phyloP scores from a whole-genome alignment of 2,797 vertebrate genomes.

The Gymnocypris eckloni region DNA sequence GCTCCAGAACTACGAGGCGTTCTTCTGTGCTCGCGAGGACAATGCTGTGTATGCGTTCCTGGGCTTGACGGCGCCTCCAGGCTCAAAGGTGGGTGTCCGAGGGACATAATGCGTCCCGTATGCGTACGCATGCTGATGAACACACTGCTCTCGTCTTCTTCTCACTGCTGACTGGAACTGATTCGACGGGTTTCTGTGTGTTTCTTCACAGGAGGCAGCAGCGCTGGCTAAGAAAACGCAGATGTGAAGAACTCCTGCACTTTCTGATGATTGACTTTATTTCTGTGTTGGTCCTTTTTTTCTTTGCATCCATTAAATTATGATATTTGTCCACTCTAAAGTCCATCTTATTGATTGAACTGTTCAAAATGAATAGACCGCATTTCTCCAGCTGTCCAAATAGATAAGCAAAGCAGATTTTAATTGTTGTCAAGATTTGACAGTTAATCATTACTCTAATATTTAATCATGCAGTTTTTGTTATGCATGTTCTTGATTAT shows the following conservation, averaged over 20 bases:
- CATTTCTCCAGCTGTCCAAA: neutral
- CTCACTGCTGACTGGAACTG: too few species aligned
- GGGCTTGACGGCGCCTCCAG: slow-evolving; percentile 93
- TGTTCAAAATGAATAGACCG: neutral
- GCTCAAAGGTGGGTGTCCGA: slow-evolving; percentile 87
- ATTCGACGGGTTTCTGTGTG: too few species aligned
- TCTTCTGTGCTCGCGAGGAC: slow-evolving; percentile 96
- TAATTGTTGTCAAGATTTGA: neutral
- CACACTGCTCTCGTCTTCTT: slow-evolving; percentile 32
- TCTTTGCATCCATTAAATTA: neutral
- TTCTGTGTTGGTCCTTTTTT: neutral
- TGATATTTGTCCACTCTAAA: neutral
- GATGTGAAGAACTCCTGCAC: slow-evolving; percentile 65
- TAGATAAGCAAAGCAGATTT: neutral
- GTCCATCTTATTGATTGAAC: neutral
- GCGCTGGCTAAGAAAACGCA: slow-evolving; percentile 85
- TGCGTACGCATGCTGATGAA: slow-evolving; percentile 19
- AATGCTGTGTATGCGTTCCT: slow-evolving; percentile 93
- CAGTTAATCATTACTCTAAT: neutral
- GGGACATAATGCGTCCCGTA: slow-evolving; percentile 20
- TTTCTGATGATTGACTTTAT: slow-evolving; percentile 1
- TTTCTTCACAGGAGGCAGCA: slow-evolving; percentile 88
- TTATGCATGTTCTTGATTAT: neutral
- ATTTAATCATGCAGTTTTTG: neutral
- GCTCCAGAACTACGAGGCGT: slow-evolving; percentile 91